Base-by-base conservation (phyloP, 2,797 vertebrate species). In the Pogonophryne albipinna region DNA sequence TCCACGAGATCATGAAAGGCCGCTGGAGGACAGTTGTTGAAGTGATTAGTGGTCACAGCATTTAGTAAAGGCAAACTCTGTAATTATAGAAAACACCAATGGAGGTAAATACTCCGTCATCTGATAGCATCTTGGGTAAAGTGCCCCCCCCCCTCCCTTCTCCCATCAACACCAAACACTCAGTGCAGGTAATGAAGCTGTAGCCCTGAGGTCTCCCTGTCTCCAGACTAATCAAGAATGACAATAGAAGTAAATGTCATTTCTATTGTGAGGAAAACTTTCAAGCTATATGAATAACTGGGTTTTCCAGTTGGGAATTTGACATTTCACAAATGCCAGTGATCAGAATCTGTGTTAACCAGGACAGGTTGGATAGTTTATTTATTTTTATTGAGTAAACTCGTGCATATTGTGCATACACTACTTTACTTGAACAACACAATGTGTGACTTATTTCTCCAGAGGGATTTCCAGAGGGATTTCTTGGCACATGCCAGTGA, bases 71-170 rank as follows among this genome's bases (percentile, higher is more conserved):
- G 61, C 80, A 74, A 88, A 76, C 88, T 93, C 89, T 94, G 92
- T 93, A 92, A 93, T 93, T 91, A 93, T 75, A 80, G 81, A 84
- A 93, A 91, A 88, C 87, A 88, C 81, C 76, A 90, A 85, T 86
- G 76, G 83, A 85, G 87, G 78, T 93, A 89, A 94, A 91, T 83
- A 85, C 84, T 88, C 87, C 42, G 79, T 90, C 90, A 93, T 91
- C 86, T 90, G 92, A 95, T 94, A 93, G 85, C 83, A 93, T 93
- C 92, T 94, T 45, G 53, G 82, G 72, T 82, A 66, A 82, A 87
- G 64, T 56, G 68, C n/a, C 67, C 52, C 71, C 78, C 63, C 53
- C 13, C 34, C 42, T 9, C 8, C 8, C 34, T 16, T 27, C 56
- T 71, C 58, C 55, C 74, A 79, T 82, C 68, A 85, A 85, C 76